These are phyloP conservation scores for Ellobius talpinus DNA, from an alignment of 2,113 vertebrate species.

Conservation along the genomic window DNA sequence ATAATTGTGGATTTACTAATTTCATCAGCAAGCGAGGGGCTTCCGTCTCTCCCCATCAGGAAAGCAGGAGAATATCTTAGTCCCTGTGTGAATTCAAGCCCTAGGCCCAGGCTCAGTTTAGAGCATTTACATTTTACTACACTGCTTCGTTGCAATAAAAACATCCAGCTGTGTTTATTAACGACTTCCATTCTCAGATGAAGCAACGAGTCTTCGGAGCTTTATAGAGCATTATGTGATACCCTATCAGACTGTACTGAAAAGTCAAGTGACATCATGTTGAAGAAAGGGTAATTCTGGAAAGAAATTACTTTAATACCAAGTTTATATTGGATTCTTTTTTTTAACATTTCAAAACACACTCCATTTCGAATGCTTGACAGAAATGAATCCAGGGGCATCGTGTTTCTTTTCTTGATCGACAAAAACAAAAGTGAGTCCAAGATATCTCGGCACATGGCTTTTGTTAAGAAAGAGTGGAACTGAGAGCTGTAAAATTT, in stretches of 20 bases:
- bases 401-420: constrained; percentile 53
- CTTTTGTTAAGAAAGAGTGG: constrained; percentile 39
- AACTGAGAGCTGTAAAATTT: constrained; percentile 9
- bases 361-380: constrained; percentile 18
- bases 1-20: neutral
- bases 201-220: constrained; percentile 55
- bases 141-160: neutral
- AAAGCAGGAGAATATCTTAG: neutral
- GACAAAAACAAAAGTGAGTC: constrained; percentile 29
- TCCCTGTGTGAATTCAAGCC: neutral
- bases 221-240: constrained; percentile 16
- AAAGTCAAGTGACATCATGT: constrained; percentile 46
- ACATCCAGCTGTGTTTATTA: constrained; percentile 61
- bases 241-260: neutral
- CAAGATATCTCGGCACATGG: neutral
- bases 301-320: constrained; percentile 69
- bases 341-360: constrained; percentile 67
- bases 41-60: neutral
- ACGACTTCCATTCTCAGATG: constrained; percentile 42
- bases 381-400: neutral
- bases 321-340: constrained; percentile 63
- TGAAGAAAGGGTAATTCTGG: constrained; percentile 49
- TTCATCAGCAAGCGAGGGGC: neutral
- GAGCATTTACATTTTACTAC: constrained; percentile 52
- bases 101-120: neutral